Conservation (phyloP, 2,888 invertebrate species). For the Cheilosia scutellata region DNA sequence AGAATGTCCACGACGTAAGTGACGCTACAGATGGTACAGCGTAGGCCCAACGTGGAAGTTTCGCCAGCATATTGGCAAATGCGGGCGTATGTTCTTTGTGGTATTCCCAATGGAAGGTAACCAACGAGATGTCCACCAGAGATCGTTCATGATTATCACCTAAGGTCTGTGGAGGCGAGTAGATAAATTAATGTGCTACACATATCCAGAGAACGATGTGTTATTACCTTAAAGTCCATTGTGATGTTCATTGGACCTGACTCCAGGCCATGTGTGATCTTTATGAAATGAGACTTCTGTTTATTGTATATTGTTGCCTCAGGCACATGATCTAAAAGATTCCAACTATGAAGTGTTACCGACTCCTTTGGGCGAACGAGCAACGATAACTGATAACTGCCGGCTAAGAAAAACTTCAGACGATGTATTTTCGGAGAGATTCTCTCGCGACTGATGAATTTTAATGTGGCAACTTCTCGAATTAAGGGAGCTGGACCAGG, state of each 20-base stretch:
- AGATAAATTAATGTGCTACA: neutral
- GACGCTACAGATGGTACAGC: conserved; percentile 80
- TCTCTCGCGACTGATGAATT: conserved; percentile 72
- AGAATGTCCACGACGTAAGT: conserved; percentile 79
- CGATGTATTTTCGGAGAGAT: conserved; percentile 74
- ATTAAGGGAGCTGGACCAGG: conserved; percentile 79
- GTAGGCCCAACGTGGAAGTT: conserved; percentile 80
- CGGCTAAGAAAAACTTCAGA: conserved; percentile 77
- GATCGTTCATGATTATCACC: conserved; percentile 77
- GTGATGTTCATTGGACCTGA: conserved; percentile 79
- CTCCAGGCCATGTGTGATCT: conserved; percentile 80
- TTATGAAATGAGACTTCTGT: conserved; percentile 79
- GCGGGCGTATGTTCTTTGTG: conserved; percentile 80
- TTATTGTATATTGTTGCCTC: conserved; percentile 78
- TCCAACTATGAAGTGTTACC: conserved; percentile 78
- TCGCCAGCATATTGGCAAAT: conserved; percentile 79
- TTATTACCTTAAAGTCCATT: conserved; percentile 78
- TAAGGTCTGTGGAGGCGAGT: conserved; percentile 71
- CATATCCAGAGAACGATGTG: neutral
- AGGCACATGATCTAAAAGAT: conserved; percentile 77
- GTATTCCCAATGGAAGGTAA: conserved; percentile 80
- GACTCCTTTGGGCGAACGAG: conserved; percentile 79
- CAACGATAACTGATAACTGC: conserved; percentile 78
- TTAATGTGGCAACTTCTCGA: conserved; percentile 77
- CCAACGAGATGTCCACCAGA: conserved; percentile 79